These are phyloP conservation scores for Oxyruncus cristatus DNA, from an alignment of 2,113 vertebrate species.

Conservation along the genomic window DNA sequence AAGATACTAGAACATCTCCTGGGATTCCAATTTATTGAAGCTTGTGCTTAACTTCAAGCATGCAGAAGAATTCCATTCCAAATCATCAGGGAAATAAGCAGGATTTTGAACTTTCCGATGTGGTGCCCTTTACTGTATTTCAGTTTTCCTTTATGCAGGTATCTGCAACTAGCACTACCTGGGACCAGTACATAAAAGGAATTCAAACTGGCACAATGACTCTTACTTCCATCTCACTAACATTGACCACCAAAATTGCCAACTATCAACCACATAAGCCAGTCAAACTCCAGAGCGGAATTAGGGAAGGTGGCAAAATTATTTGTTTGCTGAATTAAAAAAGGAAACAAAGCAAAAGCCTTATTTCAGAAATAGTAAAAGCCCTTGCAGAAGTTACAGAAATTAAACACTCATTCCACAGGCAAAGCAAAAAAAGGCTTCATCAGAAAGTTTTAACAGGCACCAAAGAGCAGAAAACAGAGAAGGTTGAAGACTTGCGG, in stretches of 20 bases:
- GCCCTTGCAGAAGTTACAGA: not conserved
- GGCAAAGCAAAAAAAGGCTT: conserved; percentile 41
- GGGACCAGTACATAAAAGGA: not conserved
- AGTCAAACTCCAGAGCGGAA: not conserved
- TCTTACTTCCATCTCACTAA: not conserved
- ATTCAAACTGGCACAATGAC: not conserved
- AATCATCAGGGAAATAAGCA: not conserved
- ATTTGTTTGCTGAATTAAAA: not conserved
- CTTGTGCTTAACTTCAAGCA: not conserved
- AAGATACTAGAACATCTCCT: not conserved
- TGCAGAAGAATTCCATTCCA: not conserved
- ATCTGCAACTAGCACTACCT: not conserved
- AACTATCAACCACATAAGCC: not conserved
- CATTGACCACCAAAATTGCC: not conserved
- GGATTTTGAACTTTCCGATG: not conserved
- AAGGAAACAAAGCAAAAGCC: not conserved
- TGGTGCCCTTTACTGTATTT: not conserved
- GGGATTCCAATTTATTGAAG: not conserved
- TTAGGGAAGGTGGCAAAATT: not conserved
- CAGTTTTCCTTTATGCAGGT: not conserved
- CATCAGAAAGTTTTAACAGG: conserved; percentile 34
- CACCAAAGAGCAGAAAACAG: conserved; percentile 52
- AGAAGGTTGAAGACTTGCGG: not conserved
- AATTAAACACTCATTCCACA: conserved; percentile 37
- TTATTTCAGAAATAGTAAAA: not conserved